phyloP scores from a whole-genome alignment of 2,888 invertebrate genomes.

The Chymomyza fuscimana region DNA sequence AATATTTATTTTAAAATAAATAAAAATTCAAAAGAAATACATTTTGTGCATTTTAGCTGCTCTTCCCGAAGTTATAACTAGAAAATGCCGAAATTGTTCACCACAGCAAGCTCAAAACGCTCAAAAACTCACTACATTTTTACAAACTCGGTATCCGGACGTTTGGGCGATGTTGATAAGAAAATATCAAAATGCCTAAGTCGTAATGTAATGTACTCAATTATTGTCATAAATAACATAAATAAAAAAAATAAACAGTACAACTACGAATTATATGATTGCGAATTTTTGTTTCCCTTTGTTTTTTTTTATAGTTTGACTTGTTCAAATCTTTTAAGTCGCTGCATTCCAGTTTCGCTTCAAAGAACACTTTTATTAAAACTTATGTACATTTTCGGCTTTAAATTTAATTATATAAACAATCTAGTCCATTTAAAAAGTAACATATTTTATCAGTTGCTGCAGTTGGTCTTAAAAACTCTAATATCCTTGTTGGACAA shows the following conservation, averaged over 20 bases:
- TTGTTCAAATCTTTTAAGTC: too few species aligned
- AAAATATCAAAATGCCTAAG: slow-evolving; percentile 78
- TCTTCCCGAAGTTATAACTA: slow-evolving; percentile 82
- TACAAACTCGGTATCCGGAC: slow-evolving; percentile 81
- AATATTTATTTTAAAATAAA: slow-evolving; percentile 31
- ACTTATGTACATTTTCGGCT: neutral
- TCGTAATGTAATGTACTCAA: neutral
- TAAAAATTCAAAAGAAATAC: neutral
- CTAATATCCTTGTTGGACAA: slow-evolving; percentile 90
- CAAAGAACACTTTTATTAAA: neutral
- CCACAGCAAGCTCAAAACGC: slow-evolving; percentile 81
- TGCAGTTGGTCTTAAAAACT: neutral
- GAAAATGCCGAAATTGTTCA: slow-evolving; percentile 81
- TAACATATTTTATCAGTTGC: neutral
- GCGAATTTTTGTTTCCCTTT: too few species aligned
- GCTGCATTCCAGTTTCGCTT: too few species aligned
- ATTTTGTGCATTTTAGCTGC: slow-evolving; percentile 42
- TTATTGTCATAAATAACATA: neutral
- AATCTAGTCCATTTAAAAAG: neutral
- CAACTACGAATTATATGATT: neutral
- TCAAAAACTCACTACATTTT: slow-evolving; percentile 80
- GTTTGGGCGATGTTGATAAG: slow-evolving; percentile 81
- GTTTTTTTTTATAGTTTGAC: neutral
- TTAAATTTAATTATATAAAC: neutral
- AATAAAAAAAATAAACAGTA: neutral